phyloP scores from a whole-genome alignment of 2,797 vertebrate species.

The Rachycentron canadum region DNA sequence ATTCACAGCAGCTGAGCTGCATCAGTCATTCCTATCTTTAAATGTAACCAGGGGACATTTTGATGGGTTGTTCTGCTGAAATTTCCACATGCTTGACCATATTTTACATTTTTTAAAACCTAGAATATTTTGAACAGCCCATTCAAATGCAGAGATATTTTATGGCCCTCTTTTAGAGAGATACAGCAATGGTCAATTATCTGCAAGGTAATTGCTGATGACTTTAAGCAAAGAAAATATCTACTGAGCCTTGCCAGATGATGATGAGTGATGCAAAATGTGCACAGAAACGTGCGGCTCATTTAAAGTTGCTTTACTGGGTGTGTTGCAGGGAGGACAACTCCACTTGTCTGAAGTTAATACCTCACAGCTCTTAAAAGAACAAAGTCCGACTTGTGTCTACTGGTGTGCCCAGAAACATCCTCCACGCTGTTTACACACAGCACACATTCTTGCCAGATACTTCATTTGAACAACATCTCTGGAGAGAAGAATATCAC shows the following conservation, averaged over 20 bases:
- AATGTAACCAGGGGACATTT: neutral
- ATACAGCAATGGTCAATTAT: too few relatives aligned
- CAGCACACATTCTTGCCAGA: slow-evolving; percentile 19
- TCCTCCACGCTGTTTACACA: slow-evolving; percentile 30
- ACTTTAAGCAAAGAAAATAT: neutral
- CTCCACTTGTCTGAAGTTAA: neutral
- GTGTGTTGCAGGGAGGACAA: neutral
- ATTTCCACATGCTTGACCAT: neutral
- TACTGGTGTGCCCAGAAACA: neutral
- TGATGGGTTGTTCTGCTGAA: neutral
- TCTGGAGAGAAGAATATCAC: neutral
- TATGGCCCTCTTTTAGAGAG: neutral
- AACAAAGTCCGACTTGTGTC: neutral
- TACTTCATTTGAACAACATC: slow-evolving; percentile 8
- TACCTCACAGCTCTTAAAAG: neutral
- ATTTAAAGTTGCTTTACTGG: neutral
- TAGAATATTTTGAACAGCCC: neutral
- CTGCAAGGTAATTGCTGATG: neutral
- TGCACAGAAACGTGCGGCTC: neutral
- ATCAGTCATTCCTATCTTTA: neutral
- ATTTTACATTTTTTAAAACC: neutral
- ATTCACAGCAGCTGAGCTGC: neutral
- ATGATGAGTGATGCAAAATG: neutral
- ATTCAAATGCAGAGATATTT: neutral
- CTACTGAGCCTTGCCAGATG: neutral